A percentile compares a stretch with the other conserved stretches of the same genome.
Conservation (phyloP, 2,797 vertebrate species). For the Alectoris magna region DNA sequence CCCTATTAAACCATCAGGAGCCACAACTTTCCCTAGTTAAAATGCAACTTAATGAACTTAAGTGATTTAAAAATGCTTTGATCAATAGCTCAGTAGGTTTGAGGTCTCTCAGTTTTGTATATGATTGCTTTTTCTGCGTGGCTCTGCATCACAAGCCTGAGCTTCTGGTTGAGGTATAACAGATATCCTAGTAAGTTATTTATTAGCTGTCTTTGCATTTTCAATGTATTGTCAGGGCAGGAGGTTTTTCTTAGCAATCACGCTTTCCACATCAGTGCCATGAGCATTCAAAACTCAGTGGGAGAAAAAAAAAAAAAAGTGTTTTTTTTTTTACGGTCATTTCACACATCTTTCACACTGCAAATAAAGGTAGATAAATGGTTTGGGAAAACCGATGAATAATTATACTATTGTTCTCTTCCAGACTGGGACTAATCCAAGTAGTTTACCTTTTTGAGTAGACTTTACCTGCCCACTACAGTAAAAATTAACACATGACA, state of each 20-base stretch:
- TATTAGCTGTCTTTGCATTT: not conserved
- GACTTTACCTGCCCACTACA: not conserved
- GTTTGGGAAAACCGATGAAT: not conserved
- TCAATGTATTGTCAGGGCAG: not conserved
- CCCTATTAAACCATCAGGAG: not conserved
- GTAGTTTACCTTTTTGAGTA: not conserved
- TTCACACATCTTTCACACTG: not conserved
- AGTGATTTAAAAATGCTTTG: not conserved
- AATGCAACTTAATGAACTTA: not conserved
- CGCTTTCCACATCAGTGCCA: not conserved
- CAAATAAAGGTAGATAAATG: not conserved
- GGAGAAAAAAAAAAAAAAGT: no score
- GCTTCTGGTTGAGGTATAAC: accelerated
- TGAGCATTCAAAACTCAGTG: not conserved
- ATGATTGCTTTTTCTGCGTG: accelerated
- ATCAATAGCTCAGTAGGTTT: not conserved
- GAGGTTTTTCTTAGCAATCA: not conserved
- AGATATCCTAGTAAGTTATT: not conserved
- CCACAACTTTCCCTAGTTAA: not conserved
- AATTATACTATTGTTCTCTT: not conserved
- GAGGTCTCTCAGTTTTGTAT: not conserved
- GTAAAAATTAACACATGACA: not conserved
- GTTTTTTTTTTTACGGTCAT: no score
- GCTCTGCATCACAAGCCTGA: not conserved
- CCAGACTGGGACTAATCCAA: not conserved